Percentiles rank a stretch among this genome's conserved stretches.
Evolutionary conservation across 1,140 invertebrate species (phyloP).

Genomic region (Latrodectus geometricus): DNA sequence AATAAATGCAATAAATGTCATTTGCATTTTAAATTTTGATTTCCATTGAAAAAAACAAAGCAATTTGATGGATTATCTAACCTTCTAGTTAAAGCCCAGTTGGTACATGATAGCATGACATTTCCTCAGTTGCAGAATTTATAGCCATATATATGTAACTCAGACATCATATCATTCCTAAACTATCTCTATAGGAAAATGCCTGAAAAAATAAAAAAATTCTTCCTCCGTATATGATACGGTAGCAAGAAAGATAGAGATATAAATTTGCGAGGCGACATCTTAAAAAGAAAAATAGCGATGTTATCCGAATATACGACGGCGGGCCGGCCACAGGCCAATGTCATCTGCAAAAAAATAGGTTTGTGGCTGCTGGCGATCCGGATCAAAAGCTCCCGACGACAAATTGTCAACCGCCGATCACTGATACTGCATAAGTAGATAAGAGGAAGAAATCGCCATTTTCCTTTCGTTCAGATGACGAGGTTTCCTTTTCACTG

Average conservation of each 20-base stretch:
- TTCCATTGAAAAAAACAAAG: no score
- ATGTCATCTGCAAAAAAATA: constrained; percentile 35
- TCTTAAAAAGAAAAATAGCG: constrained; percentile 18
- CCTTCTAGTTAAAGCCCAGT: no score
- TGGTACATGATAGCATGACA: no score
- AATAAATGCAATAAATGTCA: no score
- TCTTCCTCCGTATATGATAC: constrained; percentile 1
- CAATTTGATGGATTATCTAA: no score
- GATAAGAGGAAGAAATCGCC: constrained; percentile 37
- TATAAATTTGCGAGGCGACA: constrained; percentile 46
- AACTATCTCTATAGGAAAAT: no score
- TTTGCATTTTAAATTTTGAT: no score
- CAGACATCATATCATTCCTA: no score
- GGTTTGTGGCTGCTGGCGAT: constrained; percentile 4
- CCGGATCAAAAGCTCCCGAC: constrained; percentile 43
- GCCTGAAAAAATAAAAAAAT: no score
- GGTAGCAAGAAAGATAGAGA: constrained; percentile 29
- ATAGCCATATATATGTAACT: no score
- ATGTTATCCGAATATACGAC: constrained; percentile 33
- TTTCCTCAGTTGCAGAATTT: no score
- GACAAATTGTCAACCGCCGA: constrained; percentile 59
- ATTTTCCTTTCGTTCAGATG: constrained; percentile 21
- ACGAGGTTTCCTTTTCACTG: neutral
- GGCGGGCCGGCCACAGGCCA: constrained; percentile 26
- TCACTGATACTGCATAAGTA: constrained; percentile 52